Evolutionary conservation across 2,113 vertebrate genomes (phyloP).

Genomic region (Hemichromis elongatus): DNA sequence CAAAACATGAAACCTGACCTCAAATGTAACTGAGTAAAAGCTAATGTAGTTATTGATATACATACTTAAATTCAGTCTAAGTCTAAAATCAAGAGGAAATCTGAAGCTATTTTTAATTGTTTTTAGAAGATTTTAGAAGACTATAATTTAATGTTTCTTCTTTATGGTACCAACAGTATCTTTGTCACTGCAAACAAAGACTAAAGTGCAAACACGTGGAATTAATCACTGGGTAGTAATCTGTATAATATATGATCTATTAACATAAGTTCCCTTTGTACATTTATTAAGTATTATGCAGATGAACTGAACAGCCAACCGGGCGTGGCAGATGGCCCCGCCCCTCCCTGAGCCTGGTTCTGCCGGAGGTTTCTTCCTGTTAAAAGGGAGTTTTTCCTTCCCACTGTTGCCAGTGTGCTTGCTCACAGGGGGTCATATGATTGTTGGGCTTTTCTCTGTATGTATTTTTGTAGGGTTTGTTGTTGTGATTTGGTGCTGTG

Average conservation of each 20-base stretch:
- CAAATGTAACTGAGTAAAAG: background rate
- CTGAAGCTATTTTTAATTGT: accelerated
- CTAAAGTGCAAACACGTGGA: background rate
- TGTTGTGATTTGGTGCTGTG: accelerated
- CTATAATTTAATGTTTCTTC: accelerated
- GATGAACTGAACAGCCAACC: background rate
- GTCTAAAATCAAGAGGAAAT: background rate
- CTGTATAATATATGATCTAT: background rate
- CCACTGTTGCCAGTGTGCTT: accelerated
- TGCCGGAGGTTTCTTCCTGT: accelerated
- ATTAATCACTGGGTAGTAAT: background rate
- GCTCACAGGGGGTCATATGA: accelerated
- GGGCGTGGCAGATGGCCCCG: background rate
- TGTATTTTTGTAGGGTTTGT: accelerated
- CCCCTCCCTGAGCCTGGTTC: background rate
- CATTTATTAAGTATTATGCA: background rate
- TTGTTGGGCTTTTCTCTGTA: background rate
- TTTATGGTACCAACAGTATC: background rate
- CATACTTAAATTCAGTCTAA: background rate
- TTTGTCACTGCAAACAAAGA: background rate
- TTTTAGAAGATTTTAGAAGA: accelerated
- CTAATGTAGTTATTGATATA: background rate
- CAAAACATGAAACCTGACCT: background rate
- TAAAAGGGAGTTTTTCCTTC: background rate
- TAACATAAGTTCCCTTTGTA: background rate